These are phyloP conservation scores for Tetranychus truncatus DNA, from an alignment of 2,888 invertebrate genomes.

Conservation along the genomic window DNA sequence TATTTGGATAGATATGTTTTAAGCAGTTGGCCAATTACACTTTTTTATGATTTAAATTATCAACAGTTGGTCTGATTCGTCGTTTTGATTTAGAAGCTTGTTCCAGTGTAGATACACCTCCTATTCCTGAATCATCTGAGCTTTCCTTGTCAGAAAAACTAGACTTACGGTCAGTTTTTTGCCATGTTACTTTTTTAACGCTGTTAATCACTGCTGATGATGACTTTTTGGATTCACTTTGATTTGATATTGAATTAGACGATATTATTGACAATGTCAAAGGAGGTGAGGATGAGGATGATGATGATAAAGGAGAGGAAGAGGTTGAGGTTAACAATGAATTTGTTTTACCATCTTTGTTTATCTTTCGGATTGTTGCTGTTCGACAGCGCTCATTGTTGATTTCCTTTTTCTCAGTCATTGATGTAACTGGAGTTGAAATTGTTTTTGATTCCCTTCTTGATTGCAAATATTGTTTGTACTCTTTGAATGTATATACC, in stretches of 20 bases:
- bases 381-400: neutral
- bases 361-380: neutral
- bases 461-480: slow-evolving; percentile 6
- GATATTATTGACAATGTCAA: neutral
- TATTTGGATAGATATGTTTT: neutral
- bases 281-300: neutral
- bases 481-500: slow-evolving; percentile 4
- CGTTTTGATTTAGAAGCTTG: neutral
- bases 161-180: neutral
- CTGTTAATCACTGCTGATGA: neutral
- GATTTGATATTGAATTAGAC: neutral
- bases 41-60: neutral
- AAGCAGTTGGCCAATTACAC: neutral
- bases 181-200: neutral
- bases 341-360: neutral
- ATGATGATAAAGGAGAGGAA: neutral
- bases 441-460: neutral
- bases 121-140: neutral
- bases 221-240: neutral
- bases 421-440: neutral
- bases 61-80: neutral
- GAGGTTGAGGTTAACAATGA: neutral
- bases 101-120: neutral
- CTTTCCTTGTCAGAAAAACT: neutral
- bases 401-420: neutral